Evolutionary conservation across 2,888 invertebrate species (phyloP), one percentile per base, ranked within the genome.

Genomic region (Acholoe squamosa): DNA sequence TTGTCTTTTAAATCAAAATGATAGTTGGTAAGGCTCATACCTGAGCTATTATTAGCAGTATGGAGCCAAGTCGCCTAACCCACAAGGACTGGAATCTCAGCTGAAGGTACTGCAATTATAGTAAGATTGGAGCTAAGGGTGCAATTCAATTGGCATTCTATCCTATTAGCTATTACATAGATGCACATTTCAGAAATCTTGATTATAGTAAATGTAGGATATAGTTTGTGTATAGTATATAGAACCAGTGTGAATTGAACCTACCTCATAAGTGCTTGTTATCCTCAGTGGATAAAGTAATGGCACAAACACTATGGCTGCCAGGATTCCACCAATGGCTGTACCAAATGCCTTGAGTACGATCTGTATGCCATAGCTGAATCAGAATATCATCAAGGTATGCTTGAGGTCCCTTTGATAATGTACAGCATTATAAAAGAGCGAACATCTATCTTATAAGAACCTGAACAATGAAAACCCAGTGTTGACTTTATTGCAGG

Each of bases 351-450:
- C 61, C 61, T 61, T 61, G 1, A 61, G 61, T 61, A 61, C n/a
- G 19, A 61, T 61, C 61, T 61, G 61, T 61, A 61, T 61, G 14
- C 61, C 61, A n/a, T 61, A 61, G 61, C 61, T 61, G 61, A 12
- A 54, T 54, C 5, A 61, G 19, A 61, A 12, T 61, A 61, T 61
- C n/a, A 61, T 14, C 5, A 43, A 43, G n/a, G n/a, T n/a, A n/a
- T n/a, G n/a, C n/a, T n/a, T n/a, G n/a, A n/a, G n/a, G n/a, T n/a
- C n/a, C n/a, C n/a, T n/a, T n/a, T n/a, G n/a, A n/a, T n/a, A n/a
- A n/a, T n/a, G n/a, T n/a, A n/a, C n/a, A n/a, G n/a, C n/a, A n/a
- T n/a, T n/a, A n/a, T n/a, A n/a, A n/a, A n/a, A n/a, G n/a, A n/a
- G n/a, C n/a, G n/a, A n/a, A n/a, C n/a, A n/a, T n/a, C n/a, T n/a